These are phyloP conservation scores for Lysandra coridon DNA, from an alignment of 2,888 invertebrate species.

Conservation along the genomic window DNA sequence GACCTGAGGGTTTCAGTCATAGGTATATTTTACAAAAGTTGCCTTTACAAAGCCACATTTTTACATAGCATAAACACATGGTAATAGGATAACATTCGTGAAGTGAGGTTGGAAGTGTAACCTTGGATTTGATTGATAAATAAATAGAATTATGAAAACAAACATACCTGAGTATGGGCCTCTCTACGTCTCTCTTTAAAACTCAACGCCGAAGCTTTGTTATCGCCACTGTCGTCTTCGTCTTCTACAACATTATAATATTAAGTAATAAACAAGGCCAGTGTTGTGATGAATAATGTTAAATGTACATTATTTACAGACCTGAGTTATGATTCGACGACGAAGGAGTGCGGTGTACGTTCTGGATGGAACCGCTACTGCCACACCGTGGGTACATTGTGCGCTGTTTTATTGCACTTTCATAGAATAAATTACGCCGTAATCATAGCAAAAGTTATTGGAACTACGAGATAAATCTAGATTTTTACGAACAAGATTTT, in stretches of 20 bases:
- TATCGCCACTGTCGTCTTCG: conserved; percentile 83
- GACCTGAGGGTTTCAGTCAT: not conserved
- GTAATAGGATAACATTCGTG: conserved; percentile 1
- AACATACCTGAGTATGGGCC: conserved; percentile 88
- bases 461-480: not conserved
- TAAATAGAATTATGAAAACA: not conserved
- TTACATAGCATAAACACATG: not conserved
- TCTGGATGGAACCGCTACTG: conserved; percentile 88
- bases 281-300: conserved; percentile 19
- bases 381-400: conserved; percentile 85
- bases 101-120: conserved; percentile 14
- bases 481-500: not conserved
- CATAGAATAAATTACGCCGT: conserved; percentile 23
- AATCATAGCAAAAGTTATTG: conserved; percentile 16
- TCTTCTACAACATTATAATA: conserved; percentile 66
- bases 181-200: conserved; percentile 96
- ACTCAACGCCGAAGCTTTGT: conserved; percentile 83
- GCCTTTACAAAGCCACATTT: not conserved
- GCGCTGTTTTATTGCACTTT: conserved; percentile 2
- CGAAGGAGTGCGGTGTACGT: conserved; percentile 86
- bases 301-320: conserved; percentile 49
- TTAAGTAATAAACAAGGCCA: conserved; percentile 30
- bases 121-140: conserved; percentile 10
- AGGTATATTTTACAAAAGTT: not conserved
- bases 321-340: conserved; percentile 91